These are phyloP conservation scores for Trinorchestia longiramus DNA, from an alignment of 1,140 invertebrate genomes.

Conservation along the genomic window DNA sequence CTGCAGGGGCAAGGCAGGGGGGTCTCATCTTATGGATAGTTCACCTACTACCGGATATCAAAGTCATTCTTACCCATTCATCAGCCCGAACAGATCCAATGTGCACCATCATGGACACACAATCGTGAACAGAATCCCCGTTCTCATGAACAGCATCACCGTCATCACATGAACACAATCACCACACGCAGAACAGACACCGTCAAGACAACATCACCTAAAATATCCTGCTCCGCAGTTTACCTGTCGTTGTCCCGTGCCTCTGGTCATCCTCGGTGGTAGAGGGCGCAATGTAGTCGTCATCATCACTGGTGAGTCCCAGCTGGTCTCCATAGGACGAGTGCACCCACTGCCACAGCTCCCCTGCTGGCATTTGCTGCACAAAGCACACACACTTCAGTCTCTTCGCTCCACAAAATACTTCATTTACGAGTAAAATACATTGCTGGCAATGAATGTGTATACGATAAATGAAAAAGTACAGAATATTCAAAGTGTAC, in stretches of 20 bases:
- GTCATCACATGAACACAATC: neutral
- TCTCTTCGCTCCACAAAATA: neutral
- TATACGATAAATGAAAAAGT: too few species aligned
- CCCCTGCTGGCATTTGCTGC: slow-evolving; percentile 83
- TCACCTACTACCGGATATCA: too few species aligned
- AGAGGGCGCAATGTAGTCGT: slow-evolving; percentile 79
- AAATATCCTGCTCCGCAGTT: neutral
- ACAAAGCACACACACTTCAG: neutral
- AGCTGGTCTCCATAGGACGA: slow-evolving; percentile 92
- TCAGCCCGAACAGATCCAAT: too few species aligned
- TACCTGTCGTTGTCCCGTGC: slow-evolving; percentile 54
- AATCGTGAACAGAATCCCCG: too few species aligned
- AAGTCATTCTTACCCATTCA: too few species aligned
- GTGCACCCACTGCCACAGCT: slow-evolving; percentile 93
- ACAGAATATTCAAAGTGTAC: too few species aligned
- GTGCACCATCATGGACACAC: too few species aligned
- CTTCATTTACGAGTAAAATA: too few species aligned
- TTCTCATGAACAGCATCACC: neutral
- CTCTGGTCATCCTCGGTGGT: slow-evolving; percentile 67
- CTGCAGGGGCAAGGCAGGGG: neutral
- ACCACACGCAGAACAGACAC: neutral
- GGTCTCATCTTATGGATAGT: too few species aligned
- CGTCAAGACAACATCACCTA: too few species aligned
- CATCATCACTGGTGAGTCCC: slow-evolving; percentile 92
- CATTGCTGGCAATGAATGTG: too few species aligned